Percentiles rank a stretch among this genome's conserved stretches.
Conservation (phyloP, 2,888 invertebrate species). For the Phrixothrix hirtus region DNA sequence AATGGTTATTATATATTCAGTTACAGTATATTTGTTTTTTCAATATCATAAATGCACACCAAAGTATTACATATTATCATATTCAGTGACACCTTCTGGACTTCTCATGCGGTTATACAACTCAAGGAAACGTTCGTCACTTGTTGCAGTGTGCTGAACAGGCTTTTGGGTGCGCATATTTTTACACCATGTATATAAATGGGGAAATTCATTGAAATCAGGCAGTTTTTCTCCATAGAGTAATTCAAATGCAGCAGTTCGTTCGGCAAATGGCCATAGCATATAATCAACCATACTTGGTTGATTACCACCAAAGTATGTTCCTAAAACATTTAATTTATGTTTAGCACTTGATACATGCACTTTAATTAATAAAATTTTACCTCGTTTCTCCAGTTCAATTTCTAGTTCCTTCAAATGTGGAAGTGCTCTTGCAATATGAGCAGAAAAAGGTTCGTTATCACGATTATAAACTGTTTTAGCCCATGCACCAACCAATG, state of each 20-base stretch:
- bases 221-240: conserved; percentile 39
- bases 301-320: conserved; percentile 6
- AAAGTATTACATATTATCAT: too few relatives aligned
- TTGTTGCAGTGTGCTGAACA: too few relatives aligned
- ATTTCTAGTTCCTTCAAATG: not conserved
- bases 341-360: not conserved
- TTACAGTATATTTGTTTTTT: too few relatives aligned
- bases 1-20: too few relatives aligned
- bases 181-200: conserved; percentile 13
- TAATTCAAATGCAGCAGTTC: conserved; percentile 36
- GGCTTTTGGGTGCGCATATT: too few relatives aligned
- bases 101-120: too few relatives aligned
- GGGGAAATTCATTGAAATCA: conserved; percentile 1
- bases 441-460: not conserved
- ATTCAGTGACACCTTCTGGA: too few relatives aligned
- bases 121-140: too few relatives aligned
- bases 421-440: not conserved
- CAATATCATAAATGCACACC: too few relatives aligned
- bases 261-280: conserved; percentile 52
- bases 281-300: conserved; percentile 42
- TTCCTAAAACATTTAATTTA: not conserved
- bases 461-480: not conserved
- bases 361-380: not conserved
- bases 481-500: not conserved
- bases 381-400: conserved; percentile 2